Base-by-base conservation (phyloP, 2,888 invertebrate species). In the Blera fallax region DNA sequence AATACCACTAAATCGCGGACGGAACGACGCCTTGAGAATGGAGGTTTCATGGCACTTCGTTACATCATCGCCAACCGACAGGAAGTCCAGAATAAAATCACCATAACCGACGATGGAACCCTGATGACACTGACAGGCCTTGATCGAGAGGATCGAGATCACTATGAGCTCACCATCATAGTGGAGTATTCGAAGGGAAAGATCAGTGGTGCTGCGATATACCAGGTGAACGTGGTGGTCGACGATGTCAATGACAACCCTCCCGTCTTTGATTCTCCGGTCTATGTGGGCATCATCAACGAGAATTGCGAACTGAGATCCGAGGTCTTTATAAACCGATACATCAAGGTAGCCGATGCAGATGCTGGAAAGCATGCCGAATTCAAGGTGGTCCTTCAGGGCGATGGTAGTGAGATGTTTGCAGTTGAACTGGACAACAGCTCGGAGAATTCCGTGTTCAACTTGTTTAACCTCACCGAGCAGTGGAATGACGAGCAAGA, bases 241-340 rank as follows among this genome's bases (percentile, higher is more conserved):
- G 96, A 96, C 81, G 97, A 98, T 90, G 96, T 96, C 83, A 97
- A 98, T 89, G 97, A 97, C 89, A 97, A 97, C 89, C 94, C 97
- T 3, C 98, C 98, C 0, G 91, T 94, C 76, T 98, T 98, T 90
- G 95, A 95, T 87, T 92, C 94, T 10, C 90, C 94, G 0, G 91
- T 93, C 0, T 98, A 97, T 90, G 95, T 96, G 88, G 97, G 97
- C 0, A 93, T 94, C 81, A 95, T 98, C 14, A 92, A 93, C 50
- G 98, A 98, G 92, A 97, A 98, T 91, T 95, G 96, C 32, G 93
- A 93, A 8, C 92, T 93, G 43, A 95, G 95, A 6, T 95, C 95
- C 0, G 95, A 95, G 90, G 94, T 97, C 0, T 94, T 94, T 87
- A 93, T 96, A 91, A 94, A 94, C 78, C 94, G 94, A 88, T 94